Percentiles rank a stretch among this genome's conserved stretches.
phyloP scores from a whole-genome alignment of 2,797 vertebrate species.

The Dendrocincla tyrannina region DNA sequence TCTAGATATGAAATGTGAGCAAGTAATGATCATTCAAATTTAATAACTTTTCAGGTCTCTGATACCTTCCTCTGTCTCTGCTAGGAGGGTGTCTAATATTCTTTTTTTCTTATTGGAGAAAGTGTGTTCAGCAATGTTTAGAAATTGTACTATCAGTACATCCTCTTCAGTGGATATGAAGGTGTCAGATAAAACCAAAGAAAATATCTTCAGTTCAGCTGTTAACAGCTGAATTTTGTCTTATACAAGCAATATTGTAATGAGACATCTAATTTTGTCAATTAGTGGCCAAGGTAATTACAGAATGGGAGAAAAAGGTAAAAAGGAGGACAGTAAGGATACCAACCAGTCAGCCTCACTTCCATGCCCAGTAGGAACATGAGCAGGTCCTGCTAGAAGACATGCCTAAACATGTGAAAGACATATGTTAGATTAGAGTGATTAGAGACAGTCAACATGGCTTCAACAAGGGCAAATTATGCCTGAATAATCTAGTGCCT shows the following conservation, averaged over 20 bases:
- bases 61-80: background rate
- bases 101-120: background rate
- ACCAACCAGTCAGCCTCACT: accelerated
- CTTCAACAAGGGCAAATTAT: background rate
- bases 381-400: background rate
- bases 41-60: background rate
- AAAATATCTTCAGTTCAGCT: background rate
- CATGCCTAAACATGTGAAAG: background rate
- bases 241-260: background rate
- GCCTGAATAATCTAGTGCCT: background rate
- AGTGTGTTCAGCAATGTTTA: background rate
- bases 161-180: background rate
- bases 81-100: background rate
- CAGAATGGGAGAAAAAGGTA: background rate
- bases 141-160: background rate
- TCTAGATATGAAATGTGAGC: background rate
- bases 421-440: background rate
- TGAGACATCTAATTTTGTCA: background rate
- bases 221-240: background rate
- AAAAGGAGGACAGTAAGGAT: background rate
- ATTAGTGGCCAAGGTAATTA: background rate
- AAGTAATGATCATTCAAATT: background rate
- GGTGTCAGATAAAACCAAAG: background rate
- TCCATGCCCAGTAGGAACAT: background rate
- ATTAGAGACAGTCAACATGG: background rate